Percentiles rank a stretch among this genome's conserved stretches.
These are phyloP conservation scores for Ameiurus melas DNA, from an alignment of 2,113 vertebrate genomes.

Conservation along the genomic window DNA sequence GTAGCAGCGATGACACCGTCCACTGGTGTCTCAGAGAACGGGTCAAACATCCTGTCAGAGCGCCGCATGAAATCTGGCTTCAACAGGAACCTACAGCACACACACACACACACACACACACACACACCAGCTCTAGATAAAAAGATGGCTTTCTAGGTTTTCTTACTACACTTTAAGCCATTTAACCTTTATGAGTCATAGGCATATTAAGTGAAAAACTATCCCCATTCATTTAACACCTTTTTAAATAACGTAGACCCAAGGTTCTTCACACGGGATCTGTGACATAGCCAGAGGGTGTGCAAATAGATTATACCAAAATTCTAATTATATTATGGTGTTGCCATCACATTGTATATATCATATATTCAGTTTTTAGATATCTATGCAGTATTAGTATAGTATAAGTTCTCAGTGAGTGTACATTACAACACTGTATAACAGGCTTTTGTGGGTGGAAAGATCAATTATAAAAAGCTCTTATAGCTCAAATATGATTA, in stretches of 20 bases:
- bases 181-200: neutral
- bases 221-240: neutral
- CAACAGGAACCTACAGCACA: too few species aligned
- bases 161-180: neutral
- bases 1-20: constrained; percentile 88
- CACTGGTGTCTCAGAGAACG: constrained; percentile 88
- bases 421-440: neutral
- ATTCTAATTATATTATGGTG: neutral
- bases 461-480: neutral
- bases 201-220: neutral
- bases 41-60: constrained; percentile 84
- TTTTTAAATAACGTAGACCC: neutral
- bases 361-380: neutral
- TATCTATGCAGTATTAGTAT: neutral
- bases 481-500: neutral
- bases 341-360: neutral
- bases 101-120: too few species aligned
- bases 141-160: neutral
- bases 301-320: neutral
- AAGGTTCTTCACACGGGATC: neutral
- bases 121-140: neutral
- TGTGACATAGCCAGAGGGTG: neutral
- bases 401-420: neutral
- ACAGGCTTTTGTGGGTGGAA: neutral
- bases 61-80: constrained; percentile 89